Evolutionary conservation across 1,140 invertebrate species (phyloP), one percentile per base, ranked within the genome.

Genomic region (Euwallacea fornicatus): DNA sequence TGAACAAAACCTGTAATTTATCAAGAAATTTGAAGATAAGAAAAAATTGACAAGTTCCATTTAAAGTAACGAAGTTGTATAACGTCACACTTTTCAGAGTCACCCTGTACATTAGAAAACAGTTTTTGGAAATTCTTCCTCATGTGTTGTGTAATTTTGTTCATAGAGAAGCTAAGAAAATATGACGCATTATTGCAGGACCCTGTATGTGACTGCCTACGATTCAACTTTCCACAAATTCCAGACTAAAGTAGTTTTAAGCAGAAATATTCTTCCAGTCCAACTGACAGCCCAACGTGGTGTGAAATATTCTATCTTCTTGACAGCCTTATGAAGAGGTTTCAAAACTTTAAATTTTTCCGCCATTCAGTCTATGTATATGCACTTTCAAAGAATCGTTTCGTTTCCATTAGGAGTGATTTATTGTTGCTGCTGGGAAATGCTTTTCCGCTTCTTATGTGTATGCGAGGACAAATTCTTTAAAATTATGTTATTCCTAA

Each of bases 281-380:
- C 9, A 50, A 50, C 9, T 50, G 46, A 50, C 13, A 50, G 13
- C 13, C 6, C 46, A 50, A 13, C 13, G 9, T 11, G 46, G 46
- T 13, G 13, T 50, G 9, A 50, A 50, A 50, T 50, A 50, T 6
- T 50, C 46, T 11, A 50, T 50, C 21, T 50, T 50, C 46, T 50
- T 13, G 9, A 50, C 9, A 50, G 46, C 46, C 9, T 50, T 56
- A 56, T 56, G 15, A 56, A 56, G 54, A 56, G 8, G 54, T 56
- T 56, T 56, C 8, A 56, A 56, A 56, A 56, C 15, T 56, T 56
- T 13, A 13, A 56, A 56, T 56, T 56, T 56, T 56, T 56, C 54
- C 11, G 54, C 54, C 16, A 56, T n/a, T 56, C 54, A 56, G 54
- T 56, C 54, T 33, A 33, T 33, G 21, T 33, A 33, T n/a, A 56